Evolutionary conservation across 2,113 vertebrate genomes (phyloP).

Genomic region (Corythornis cristatus): DNA sequence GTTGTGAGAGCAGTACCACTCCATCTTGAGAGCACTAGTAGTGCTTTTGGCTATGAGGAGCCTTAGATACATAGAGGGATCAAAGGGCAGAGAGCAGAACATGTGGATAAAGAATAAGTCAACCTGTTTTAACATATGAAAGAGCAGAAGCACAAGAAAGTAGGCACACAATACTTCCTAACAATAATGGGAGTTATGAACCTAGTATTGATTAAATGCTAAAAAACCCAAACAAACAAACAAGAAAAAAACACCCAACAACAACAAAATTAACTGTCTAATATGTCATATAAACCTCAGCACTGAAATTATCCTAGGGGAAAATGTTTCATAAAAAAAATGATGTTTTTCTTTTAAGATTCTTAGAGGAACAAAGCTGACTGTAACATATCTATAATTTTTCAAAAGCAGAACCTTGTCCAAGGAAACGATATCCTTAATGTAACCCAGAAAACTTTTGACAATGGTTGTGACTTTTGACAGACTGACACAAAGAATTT

Average conservation of each 20-base stretch:
- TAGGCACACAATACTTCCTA: not conserved
- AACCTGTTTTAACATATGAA: not conserved
- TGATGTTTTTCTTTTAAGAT: not conserved
- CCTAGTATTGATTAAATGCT: not conserved
- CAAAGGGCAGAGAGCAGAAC: not conserved
- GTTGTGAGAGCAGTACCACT: not conserved
- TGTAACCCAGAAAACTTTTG: not conserved
- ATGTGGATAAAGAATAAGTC: not conserved
- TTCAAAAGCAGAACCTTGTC: not conserved
- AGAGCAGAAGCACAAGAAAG: not conserved
- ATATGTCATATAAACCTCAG: not conserved
- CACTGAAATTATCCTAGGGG: not conserved
- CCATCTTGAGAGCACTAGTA: not conserved
- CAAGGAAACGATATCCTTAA: not conserved
- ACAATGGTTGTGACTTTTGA: not conserved
- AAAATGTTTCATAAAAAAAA: not conserved
- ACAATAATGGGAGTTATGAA: not conserved
- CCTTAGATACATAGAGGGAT: not conserved
- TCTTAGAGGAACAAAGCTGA: not conserved
- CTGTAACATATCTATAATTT: not conserved
- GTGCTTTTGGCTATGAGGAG: not conserved
- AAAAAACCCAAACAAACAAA: not conserved
- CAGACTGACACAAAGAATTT: not conserved
- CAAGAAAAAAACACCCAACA: not conserved
- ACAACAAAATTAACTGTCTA: not conserved